These are phyloP conservation scores for Odontophorus gujanensis DNA, from an alignment of 2,113 vertebrate genomes.

Conservation along the genomic window DNA sequence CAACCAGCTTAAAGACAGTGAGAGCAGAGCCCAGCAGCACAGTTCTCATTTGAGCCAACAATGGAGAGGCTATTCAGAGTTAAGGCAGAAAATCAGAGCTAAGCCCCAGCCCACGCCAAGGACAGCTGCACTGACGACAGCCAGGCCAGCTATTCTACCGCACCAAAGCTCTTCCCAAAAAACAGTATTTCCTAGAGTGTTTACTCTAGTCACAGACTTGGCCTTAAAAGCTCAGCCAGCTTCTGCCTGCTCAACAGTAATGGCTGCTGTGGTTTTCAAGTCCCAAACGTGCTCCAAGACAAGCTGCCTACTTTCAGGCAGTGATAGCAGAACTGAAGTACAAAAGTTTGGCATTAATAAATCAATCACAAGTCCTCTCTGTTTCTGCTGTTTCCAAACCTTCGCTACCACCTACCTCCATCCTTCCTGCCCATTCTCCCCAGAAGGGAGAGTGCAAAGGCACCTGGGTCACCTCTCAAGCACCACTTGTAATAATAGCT, in stretches of 20 bases:
- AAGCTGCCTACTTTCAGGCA: neutral
- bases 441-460: neutral
- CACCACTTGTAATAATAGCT: neutral
- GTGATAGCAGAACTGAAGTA: neutral
- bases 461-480: neutral
- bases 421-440: neutral
- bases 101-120: slow-evolving; percentile 18
- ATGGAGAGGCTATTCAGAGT: slow-evolving; percentile 45
- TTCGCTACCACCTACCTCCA: neutral
- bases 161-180: slow-evolving; percentile 10
- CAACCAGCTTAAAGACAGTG: neutral
- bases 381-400: neutral
- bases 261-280: neutral
- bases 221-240: slow-evolving; percentile 24
- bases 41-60: slow-evolving; percentile 17
- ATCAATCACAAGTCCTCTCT: neutral
- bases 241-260: slow-evolving; percentile 17
- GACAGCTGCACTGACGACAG: slow-evolving; percentile 59
- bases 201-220: neutral
- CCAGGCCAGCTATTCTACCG: neutral
- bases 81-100: slow-evolving; percentile 52
- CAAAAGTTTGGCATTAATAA: rapidly evolving
- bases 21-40: neutral
- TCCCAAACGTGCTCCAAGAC: neutral
- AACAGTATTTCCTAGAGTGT: slow-evolving; percentile 11